phyloP scores from a whole-genome alignment of 2,797 vertebrate genomes.

The Paramormyrops hopkinsi region DNA sequence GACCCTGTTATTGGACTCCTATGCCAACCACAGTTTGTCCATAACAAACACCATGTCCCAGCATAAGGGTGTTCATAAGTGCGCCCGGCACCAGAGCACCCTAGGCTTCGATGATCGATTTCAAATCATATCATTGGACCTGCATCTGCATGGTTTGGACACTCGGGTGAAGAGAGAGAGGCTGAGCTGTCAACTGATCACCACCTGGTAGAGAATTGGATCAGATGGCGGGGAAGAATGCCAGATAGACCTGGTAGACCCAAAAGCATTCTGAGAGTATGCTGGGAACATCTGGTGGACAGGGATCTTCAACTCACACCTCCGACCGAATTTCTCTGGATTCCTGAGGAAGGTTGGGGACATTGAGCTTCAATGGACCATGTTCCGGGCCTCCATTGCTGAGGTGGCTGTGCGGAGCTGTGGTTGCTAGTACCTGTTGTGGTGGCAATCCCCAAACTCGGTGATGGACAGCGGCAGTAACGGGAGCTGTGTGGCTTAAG shows the following conservation, averaged over 20 bases:
- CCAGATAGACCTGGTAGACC: not conserved
- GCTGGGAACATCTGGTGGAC: not conserved
- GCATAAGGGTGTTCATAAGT: too few species aligned
- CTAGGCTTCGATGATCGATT: not conserved
- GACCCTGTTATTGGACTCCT: not conserved
- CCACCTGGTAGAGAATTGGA: too few species aligned
- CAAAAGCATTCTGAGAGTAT: not conserved
- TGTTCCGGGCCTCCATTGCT: too few species aligned
- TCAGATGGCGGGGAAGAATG: not conserved
- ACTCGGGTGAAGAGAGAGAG: not conserved
- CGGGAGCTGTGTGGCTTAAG: too few species aligned
- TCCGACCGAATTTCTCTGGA: not conserved
- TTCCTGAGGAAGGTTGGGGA: too few species aligned
- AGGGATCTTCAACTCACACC: not conserved
- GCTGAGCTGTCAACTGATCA: not conserved
- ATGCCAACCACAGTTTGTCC: not conserved
- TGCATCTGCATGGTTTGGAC: not conserved
- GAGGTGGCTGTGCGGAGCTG: too few species aligned
- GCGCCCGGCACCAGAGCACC: not conserved
- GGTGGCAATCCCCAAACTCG: too few species aligned
- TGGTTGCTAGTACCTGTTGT: too few species aligned
- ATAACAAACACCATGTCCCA: not conserved
- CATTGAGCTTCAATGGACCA: too few species aligned
- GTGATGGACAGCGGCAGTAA: too few species aligned
- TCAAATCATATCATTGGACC: not conserved